phyloP scores from a whole-genome alignment of 2,113 vertebrate species.

The Catagonus wagneri region DNA sequence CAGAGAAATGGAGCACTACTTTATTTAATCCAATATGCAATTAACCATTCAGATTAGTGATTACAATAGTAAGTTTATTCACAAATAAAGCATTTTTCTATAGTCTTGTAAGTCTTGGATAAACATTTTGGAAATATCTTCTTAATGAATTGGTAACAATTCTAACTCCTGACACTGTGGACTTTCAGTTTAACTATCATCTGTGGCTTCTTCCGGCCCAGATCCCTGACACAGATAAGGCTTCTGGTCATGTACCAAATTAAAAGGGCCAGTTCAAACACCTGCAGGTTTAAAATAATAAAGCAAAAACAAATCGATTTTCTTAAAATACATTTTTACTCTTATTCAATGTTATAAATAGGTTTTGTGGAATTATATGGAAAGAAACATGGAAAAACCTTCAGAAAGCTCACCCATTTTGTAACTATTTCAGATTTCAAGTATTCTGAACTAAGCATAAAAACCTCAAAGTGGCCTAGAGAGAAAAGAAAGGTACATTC shows the following conservation, averaged over 20 bases:
- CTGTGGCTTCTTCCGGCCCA: neutral
- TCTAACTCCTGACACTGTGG: neutral
- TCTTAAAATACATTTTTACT: neutral
- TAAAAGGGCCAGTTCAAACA: neutral
- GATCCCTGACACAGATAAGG: neutral
- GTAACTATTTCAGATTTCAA: neutral
- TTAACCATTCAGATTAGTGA: neutral
- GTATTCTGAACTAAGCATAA: neutral
- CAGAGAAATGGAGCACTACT: neutral
- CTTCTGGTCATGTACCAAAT: neutral
- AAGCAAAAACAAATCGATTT: neutral
- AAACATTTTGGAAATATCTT: neutral
- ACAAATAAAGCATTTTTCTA: neutral
- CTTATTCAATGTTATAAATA: neutral
- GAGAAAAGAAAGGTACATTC: neutral
- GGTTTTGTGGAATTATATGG: neutral
- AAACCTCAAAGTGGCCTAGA: constrained; percentile 32
- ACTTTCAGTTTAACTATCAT: neutral
- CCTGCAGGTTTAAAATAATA: neutral
- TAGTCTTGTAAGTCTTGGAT: neutral
- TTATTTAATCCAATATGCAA: neutral
- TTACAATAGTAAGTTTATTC: neutral
- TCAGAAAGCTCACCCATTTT: neutral
- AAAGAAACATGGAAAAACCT: neutral
- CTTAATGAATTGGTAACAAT: neutral